Evolutionary conservation across 1,140 invertebrate species (phyloP), one percentile per base, ranked within the genome.

Genomic region (Cydia splendana): DNA sequence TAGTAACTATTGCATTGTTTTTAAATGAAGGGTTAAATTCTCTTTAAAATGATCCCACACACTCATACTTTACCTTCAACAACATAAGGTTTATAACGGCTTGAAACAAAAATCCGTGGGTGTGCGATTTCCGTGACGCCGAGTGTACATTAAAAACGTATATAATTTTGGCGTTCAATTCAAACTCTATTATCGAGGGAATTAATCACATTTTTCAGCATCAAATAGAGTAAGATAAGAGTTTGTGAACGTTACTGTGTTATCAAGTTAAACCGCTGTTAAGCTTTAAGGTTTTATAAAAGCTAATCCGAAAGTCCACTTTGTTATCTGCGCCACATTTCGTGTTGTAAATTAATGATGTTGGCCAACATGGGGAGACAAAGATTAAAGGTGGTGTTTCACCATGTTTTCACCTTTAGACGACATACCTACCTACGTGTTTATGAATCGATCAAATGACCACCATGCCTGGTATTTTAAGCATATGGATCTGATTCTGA

Each of bases 311-410:
- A 62, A 62, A 2, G 57, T 62, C 57, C 57, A 62, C 57, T 1
- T 0, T 12, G 57, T 24, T 62, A 62, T 62, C 57, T 62, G 57
- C 15, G 15, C 18, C 2, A 24, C 9, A 24, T 62, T 20, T 9
- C n/a, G 57, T 62, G 57, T 62, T 20, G 57, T 62, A 62, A 62
- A 62, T 62, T 62, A 62, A 62, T 62, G 51, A 53, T 6, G 57
- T 62, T 62, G 20, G 20, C 20, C 57, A 62, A 62, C 57, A 48
- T 48, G 45, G 10, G 57, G 20, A 9, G 20, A 62, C 57, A 62
- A 62, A 7, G 53, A 24, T 12, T 24, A 24, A 48, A 48, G 12
- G 45, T 48, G 2, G 45, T 48, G 12, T 48, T 48, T 48, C 45
- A 45, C 42, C 42, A 13, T 45, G 42, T 45, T 45, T 45, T 13